Evolutionary conservation across 2,113 vertebrate genomes (phyloP).

Genomic region (Melanocharis versteri): DNA sequence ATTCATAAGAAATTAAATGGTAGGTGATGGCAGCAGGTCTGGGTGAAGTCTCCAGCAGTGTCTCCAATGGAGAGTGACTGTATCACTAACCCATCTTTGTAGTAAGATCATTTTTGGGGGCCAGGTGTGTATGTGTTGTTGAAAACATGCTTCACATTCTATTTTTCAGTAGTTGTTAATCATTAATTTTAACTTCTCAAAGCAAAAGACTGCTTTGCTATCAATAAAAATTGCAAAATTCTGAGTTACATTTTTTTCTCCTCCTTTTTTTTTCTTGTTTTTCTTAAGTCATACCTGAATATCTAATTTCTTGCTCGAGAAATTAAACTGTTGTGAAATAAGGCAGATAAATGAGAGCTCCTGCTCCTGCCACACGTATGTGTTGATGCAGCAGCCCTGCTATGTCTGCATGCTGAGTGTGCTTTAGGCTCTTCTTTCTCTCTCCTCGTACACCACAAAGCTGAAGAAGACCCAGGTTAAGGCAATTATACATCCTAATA

Average conservation of each 20-base stretch:
- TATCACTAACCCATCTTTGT: neutral
- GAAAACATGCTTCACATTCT: neutral
- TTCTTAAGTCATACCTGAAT: neutral
- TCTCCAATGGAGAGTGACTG: neutral
- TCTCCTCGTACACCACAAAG: neutral
- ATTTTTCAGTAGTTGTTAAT: neutral
- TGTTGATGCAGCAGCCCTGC: neutral
- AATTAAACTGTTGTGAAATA: neutral
- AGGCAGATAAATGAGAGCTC: neutral
- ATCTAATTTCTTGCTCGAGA: neutral
- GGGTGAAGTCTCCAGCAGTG: neutral
- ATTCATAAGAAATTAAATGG: neutral
- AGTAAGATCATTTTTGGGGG: neutral
- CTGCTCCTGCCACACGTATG: neutral
- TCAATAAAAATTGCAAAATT: neutral
- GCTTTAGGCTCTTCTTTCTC: neutral
- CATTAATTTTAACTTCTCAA: neutral
- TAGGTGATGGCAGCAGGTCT: neutral
- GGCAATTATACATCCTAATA: neutral
- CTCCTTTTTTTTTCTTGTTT: neutral
- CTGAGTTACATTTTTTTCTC: neutral
- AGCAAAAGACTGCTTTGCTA: neutral
- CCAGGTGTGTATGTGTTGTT: rapidly evolving
- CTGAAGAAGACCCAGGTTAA: neutral
- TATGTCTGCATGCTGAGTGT: neutral